Evolutionary conservation across 1,140 invertebrate genomes (phyloP), one percentile per base, ranked within the genome.

Genomic region (Drosophila arawakana): DNA sequence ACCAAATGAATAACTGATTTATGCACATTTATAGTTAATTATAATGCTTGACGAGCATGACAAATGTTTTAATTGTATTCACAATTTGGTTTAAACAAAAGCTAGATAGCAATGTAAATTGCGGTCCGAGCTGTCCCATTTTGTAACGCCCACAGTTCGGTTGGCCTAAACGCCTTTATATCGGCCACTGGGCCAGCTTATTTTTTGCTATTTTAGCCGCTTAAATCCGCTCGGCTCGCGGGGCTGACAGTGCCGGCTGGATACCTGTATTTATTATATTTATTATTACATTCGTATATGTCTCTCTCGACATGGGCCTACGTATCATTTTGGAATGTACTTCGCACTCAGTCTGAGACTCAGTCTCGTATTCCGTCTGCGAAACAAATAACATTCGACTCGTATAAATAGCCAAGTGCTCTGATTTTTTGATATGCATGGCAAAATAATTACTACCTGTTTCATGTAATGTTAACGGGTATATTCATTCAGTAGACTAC

Each of bases 11-110:
- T 30, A 44, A 37, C 65, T 39, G 72, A 43, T 63, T 55, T 57
- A 71, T 65, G 46, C 13, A 46, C 47, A 47, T 47, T 44, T 44
- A 70, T 77, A 70, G 71, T 70, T 80, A 83, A 83, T 82, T 84
- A 67, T 68, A 71, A 37, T 57, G 69, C 47, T 50, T 35, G 60
- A 52, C 50, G 61, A 37, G 55, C 52, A 81, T 78, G 73, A 86
- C 80, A 88, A 86, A 86, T 86, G 67, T 69, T 75, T 86, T 83
- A 88, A 88, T 86, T 82, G 77, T 82, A 79, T 73, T 62, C 65
- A 63, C 63, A 80, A 30, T 30, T 35, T 44, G 55, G 63, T 61
- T 71, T 69, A 52, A 44, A 75, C 59, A 71, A 58, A 54, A 75
- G 34, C 11, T 18, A 49, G 57, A 59, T 65, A 34, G 25, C 65